phyloP scores from a whole-genome alignment of 2,888 invertebrate genomes.

The Latheticus oryzae region DNA sequence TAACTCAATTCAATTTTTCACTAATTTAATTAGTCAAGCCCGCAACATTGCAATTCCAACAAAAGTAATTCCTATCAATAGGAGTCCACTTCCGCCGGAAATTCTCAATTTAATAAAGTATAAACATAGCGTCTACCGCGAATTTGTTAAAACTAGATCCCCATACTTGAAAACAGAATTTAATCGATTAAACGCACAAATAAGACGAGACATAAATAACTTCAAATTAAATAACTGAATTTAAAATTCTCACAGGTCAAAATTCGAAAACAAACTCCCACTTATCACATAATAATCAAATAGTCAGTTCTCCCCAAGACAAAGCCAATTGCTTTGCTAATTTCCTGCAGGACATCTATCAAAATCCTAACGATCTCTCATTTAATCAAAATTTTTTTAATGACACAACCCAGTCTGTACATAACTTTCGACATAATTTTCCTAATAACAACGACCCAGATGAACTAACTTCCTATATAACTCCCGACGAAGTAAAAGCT shows the following conservation, averaged over 20 bases:
- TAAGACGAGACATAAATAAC: conserved; percentile 17
- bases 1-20: too few species aligned
- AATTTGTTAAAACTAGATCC: conserved; percentile 3
- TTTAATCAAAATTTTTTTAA: too few species aligned
- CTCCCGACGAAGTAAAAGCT: too few species aligned
- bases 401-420: too few species aligned
- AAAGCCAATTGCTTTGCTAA: too few species aligned
- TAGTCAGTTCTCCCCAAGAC: too few species aligned
- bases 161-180: conserved; percentile 7
- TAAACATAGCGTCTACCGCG: conserved; percentile 8
- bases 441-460: too few species aligned
- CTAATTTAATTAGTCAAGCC: neutral
- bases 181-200: conserved; percentile 22
- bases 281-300: too few species aligned
- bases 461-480: too few species aligned
- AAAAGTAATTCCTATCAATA: conserved; percentile 1
- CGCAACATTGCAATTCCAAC: neutral
- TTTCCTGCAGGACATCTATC: too few species aligned
- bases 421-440: too few species aligned
- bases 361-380: too few species aligned
- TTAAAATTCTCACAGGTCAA: conserved; percentile 14
- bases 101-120: conserved; percentile 15
- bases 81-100: neutral
- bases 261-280: neutral
- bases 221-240: neutral